Percentiles rank a stretch among this genome's conserved stretches.
These are phyloP conservation scores for Apis florea DNA, from an alignment of 1,140 invertebrate genomes.

Conservation along the genomic window DNA sequence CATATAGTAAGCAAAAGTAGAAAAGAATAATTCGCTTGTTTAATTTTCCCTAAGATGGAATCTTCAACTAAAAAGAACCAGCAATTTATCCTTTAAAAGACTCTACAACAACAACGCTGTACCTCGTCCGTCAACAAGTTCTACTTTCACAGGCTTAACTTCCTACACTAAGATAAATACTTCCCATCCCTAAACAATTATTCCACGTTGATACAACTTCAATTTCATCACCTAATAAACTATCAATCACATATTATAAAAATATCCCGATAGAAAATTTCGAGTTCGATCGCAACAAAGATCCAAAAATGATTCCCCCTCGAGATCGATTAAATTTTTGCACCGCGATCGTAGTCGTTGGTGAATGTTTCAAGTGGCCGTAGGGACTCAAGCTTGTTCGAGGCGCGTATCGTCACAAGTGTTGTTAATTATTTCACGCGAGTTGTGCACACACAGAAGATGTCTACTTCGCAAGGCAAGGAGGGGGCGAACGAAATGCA, in stretches of 20 bases:
- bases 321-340: constrained; percentile 43
- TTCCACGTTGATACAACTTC: neutral
- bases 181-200: neutral
- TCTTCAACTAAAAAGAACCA: neutral
- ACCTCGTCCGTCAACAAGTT: constrained; percentile 7
- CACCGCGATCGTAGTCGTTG: constrained; percentile 5
- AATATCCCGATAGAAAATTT: too few relatives aligned
- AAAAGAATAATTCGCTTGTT: neutral
- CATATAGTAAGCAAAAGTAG: neutral
- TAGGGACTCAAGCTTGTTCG: constrained; percentile 5
- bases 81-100: neutral
- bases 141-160: neutral
- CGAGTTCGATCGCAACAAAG: too few relatives aligned
- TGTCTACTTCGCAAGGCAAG: constrained; percentile 43
- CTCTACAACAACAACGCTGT: neutral
- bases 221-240: neutral
- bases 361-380: constrained; percentile 65
- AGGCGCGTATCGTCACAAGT: constrained; percentile 54
- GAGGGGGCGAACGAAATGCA: constrained; percentile 4
- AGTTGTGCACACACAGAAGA: constrained; percentile 71
- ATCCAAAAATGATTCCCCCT: neutral
- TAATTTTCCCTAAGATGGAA: neutral
- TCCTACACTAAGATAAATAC: neutral
- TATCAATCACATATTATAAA: too few relatives aligned
- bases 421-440: constrained; percentile 78